Conservation (phyloP, 1,140 invertebrate species). For the Pectinophora gossypiella region DNA sequence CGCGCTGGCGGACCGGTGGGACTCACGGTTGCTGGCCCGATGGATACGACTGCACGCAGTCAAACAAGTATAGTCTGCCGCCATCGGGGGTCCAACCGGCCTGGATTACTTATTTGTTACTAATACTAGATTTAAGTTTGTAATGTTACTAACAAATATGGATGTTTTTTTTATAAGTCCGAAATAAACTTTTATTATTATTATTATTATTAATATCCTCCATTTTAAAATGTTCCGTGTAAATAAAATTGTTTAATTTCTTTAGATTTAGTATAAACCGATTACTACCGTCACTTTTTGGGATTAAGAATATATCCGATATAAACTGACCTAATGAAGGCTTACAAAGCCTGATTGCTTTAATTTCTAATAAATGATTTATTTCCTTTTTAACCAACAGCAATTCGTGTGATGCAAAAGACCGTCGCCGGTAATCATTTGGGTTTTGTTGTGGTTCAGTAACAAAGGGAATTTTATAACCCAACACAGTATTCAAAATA, state of each 20-base stretch:
- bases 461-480: background rate
- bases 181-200: no score
- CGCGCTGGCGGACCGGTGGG: no score
- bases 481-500: background rate
- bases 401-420: background rate
- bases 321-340: background rate
- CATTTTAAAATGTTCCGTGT: conserved; percentile 8
- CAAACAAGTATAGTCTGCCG: no score
- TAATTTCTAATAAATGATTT: background rate
- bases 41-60: no score
- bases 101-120: no score
- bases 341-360: no score
- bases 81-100: no score
- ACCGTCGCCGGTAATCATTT: background rate
- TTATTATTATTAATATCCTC: no score
- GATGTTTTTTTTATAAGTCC: no score
- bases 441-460: background rate
- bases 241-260: conserved; percentile 12
- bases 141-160: no score
- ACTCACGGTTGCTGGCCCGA: no score
- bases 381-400: background rate
- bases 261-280: conserved; percentile 18
- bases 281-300: conserved; percentile 9
- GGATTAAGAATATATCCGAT: conserved; percentile 13
- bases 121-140: no score